Conservation (phyloP, 2,888 invertebrate species). For the Mythimna lalbum region DNA sequence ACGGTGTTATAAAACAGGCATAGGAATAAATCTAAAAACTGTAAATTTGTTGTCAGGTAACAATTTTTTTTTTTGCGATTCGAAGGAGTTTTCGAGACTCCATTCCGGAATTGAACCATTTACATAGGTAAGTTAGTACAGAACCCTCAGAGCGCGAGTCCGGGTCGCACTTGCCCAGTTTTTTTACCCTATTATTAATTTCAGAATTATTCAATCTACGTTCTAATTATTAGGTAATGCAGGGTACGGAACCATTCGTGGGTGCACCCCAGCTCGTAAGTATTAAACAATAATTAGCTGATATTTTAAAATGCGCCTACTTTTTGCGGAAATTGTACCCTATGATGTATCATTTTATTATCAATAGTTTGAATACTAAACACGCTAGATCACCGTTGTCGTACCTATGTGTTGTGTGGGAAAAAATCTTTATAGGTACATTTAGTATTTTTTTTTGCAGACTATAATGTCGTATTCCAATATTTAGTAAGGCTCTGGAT, state of each 20-base stretch:
- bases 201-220: not conserved
- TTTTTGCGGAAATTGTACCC: constrained; percentile 14
- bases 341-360: constrained; percentile 7
- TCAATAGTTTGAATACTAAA: constrained; percentile 1
- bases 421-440: not conserved
- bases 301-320: constrained; percentile 9
- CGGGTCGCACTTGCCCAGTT: too few relatives aligned
- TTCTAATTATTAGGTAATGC: constrained; percentile 17
- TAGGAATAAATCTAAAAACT: too few relatives aligned
- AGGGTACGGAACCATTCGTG: not conserved
- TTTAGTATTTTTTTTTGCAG: too few relatives aligned
- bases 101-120: too few relatives aligned
- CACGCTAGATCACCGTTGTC: not conserved
- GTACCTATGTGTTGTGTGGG: not conserved
- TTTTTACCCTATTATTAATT: not conserved
- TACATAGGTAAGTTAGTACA: too few relatives aligned
- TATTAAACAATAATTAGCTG: not conserved
- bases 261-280: not conserved
- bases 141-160: too few relatives aligned
- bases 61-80: too few relatives aligned
- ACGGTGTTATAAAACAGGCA: too few relatives aligned
- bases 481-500: too few relatives aligned
- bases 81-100: too few relatives aligned
- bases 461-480: too few relatives aligned
- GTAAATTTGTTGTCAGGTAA: too few relatives aligned